Conservation (phyloP, 2,113 vertebrate genomes). For the Nematolebias whitei region DNA sequence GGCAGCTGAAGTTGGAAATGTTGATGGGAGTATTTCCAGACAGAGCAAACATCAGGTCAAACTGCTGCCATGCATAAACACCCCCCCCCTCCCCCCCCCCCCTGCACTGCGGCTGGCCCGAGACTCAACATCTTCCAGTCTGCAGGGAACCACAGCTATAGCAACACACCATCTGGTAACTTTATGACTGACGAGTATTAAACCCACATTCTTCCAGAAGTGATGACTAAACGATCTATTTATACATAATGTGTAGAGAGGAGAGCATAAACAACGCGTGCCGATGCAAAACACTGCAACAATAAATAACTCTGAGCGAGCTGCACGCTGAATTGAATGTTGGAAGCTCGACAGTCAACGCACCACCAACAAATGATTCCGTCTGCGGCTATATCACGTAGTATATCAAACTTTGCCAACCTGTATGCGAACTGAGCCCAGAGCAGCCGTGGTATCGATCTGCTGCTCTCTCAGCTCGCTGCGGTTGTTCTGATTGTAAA, state of each 20-base stretch:
- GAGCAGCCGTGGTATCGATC: slow-evolving; percentile 24
- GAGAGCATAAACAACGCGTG: not conserved
- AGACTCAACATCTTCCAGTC: not conserved
- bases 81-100: not conserved
- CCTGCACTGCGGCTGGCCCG: not conserved
- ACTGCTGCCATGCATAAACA: slow-evolving; percentile 12
- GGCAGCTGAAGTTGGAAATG: slow-evolving; percentile 11
- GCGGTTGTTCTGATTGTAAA: slow-evolving; percentile 5
- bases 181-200: slow-evolving; percentile 12
- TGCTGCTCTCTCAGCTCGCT: slow-evolving; percentile 8
- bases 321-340: not conserved
- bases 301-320: slow-evolving; percentile 18
- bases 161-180: slow-evolving; percentile 13
- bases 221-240: slow-evolving; percentile 5
- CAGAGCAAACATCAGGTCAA: slow-evolving; percentile 3
- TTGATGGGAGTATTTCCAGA: slow-evolving; percentile 31
- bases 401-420: slow-evolving; percentile 1
- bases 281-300: slow-evolving; percentile 7
- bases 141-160: slow-evolving; percentile 1
- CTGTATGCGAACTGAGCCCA: not conserved
- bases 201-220: not conserved
- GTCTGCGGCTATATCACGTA: not conserved
- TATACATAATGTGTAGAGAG: not conserved
- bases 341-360: not conserved
- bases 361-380: not conserved